Evolutionary conservation across 2,113 vertebrate species (phyloP).

Genomic region (Daubentonia madagascariensis): DNA sequence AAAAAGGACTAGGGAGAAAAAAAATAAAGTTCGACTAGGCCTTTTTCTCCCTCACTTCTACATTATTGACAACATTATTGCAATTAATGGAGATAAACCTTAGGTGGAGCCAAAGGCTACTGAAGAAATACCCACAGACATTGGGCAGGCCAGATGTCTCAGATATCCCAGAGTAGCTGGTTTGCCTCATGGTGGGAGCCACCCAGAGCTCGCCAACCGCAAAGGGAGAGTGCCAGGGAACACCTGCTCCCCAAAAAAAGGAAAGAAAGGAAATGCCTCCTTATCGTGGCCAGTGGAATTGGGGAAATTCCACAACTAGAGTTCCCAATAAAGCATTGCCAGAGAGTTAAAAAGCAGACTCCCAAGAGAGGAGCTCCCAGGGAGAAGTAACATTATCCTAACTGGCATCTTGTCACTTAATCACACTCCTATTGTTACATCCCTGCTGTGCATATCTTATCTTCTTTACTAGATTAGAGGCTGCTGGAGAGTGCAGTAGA

Average conservation of each 20-base stretch:
- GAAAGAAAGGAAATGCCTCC: neutral
- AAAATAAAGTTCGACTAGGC: neutral
- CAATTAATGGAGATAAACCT: slow-evolving; percentile 33
- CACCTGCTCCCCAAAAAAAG: neutral
- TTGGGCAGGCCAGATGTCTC: accelerated
- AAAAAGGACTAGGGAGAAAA: neutral
- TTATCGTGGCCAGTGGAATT: neutral
- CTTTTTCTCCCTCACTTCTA: accelerated
- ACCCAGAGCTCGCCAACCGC: neutral
- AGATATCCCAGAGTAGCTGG: neutral
- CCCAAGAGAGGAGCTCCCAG: neutral
- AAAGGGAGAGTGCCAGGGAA: neutral
- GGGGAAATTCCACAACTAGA: neutral
- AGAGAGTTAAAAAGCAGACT: neutral
- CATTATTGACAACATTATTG: neutral
- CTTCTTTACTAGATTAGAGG: neutral
- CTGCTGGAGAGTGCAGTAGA: neutral
- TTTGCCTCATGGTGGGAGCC: neutral
- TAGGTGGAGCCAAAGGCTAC: slow-evolving; percentile 55
- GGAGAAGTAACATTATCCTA: slow-evolving; percentile 12
- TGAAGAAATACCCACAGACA: neutral
- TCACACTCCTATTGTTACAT: neutral
- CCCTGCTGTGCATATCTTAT: neutral
- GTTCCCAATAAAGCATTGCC: neutral
- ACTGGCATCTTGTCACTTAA: slow-evolving; percentile 4